Evolutionary conservation across 2,797 vertebrate species (phyloP).

Genomic region (Propithecus perrieri): DNA sequence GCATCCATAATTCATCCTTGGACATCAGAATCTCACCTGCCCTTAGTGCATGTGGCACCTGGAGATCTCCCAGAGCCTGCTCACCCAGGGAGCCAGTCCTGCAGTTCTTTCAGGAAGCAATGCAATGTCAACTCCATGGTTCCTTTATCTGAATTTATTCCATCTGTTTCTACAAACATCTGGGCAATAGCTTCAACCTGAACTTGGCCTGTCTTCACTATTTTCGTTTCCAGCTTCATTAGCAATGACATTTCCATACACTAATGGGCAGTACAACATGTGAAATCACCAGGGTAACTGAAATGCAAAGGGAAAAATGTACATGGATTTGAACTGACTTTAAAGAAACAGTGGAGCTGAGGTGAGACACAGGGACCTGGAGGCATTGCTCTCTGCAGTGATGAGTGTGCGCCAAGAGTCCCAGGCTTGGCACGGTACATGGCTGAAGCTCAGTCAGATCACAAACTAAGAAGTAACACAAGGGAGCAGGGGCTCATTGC

Average conservation of each 20-base stretch:
- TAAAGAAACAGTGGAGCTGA: not conserved
- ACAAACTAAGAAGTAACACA: not conserved
- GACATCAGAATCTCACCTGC: not conserved
- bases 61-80: not conserved
- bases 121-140: not conserved
- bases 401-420: not conserved
- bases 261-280: not conserved
- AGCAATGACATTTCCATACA: slow-evolving; percentile 60
- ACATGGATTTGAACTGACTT: not conserved
- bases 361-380: not conserved
- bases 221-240: slow-evolving; percentile 44
- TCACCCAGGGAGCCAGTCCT: not conserved
- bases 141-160: slow-evolving; percentile 34
- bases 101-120: not conserved
- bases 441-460: not conserved
- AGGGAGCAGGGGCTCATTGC: fast-evolving
- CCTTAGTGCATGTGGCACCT: not conserved
- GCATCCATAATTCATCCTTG: not conserved
- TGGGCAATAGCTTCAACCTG: not conserved
- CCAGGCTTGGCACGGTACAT: fast-evolving
- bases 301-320: not conserved
- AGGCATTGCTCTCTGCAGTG: not conserved
- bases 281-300: slow-evolving; percentile 27
- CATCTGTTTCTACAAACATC: slow-evolving; percentile 44
- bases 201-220: not conserved